Conservation (phyloP, 2,113 vertebrate genomes). For the Rhinopomastus cyanomelas region DNA sequence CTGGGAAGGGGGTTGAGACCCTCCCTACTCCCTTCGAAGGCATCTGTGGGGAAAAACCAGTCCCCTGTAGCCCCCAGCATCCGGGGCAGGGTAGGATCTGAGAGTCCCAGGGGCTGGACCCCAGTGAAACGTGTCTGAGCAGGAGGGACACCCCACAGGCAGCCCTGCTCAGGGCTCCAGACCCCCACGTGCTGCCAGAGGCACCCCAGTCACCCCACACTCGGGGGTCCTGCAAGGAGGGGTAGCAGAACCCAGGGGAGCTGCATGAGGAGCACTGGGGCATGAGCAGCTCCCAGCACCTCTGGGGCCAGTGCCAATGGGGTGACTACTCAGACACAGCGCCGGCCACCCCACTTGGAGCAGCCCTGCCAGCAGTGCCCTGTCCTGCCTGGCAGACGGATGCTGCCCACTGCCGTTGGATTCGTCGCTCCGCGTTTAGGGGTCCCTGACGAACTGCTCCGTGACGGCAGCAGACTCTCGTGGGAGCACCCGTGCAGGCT, state of each 20-base stretch:
- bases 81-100: rapidly evolving
- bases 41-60: rapidly evolving
- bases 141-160: not conserved
- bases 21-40: not conserved
- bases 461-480: rapidly evolving
- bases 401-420: not conserved
- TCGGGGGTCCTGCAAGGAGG: not conserved
- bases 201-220: rapidly evolving
- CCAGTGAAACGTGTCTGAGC: rapidly evolving
- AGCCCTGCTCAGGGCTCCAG: rapidly evolving
- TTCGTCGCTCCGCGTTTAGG: not conserved
- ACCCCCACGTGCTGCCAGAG: not conserved
- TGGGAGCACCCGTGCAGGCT: not conserved
- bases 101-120: rapidly evolving
- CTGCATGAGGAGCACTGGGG: rapidly evolving
- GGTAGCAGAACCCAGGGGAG: not conserved
- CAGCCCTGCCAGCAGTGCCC: rapidly evolving
- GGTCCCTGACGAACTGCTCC: not conserved
- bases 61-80: rapidly evolving
- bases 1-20: rapidly evolving
- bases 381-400: not conserved
- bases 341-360: rapidly evolving
- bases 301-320: not conserved
- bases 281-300: not conserved
- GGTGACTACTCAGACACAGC: rapidly evolving